Evolutionary conservation across 1,140 invertebrate species (phyloP).

Genomic region (Drosophila parvula): DNA sequence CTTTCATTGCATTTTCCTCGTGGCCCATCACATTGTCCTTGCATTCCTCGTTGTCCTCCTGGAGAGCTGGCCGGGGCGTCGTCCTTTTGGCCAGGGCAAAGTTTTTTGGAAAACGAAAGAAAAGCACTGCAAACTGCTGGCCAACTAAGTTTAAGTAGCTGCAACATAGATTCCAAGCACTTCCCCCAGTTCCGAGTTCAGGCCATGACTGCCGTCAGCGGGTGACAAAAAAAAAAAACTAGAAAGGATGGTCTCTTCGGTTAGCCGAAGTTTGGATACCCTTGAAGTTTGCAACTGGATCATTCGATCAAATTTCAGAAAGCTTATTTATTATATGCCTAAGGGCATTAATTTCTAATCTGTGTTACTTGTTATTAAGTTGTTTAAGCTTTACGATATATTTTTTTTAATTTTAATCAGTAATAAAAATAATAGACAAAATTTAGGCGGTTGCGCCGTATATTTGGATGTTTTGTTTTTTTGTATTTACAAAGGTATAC

Average conservation of each 20-base stretch:
- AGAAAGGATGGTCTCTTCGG: no score
- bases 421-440: no score
- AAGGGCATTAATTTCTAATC: no score
- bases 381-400: no score
- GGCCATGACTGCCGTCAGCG: conserved; percentile 4
- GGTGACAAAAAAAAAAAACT: background rate
- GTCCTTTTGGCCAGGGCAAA: conserved; percentile 9
- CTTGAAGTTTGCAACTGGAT: no score
- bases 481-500: no score
- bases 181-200: conserved; percentile 34
- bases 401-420: background rate
- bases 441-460: no score
- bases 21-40: conserved; percentile 23
- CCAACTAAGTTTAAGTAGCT: conserved; percentile 60
- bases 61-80: background rate
- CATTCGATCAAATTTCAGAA: no score
- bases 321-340: no score
- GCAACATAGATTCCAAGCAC: conserved; percentile 49
- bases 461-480: no score
- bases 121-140: conserved; percentile 39
- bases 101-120: conserved; percentile 23
- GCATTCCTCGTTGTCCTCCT: background rate
- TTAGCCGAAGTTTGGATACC: no score
- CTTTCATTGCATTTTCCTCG: conserved; percentile 33
- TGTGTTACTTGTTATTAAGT: no score